A percentile compares a stretch with the other conserved stretches of the same genome.
Evolutionary conservation across 2,888 invertebrate genomes (phyloP).

Genomic region (Acleris literana): DNA sequence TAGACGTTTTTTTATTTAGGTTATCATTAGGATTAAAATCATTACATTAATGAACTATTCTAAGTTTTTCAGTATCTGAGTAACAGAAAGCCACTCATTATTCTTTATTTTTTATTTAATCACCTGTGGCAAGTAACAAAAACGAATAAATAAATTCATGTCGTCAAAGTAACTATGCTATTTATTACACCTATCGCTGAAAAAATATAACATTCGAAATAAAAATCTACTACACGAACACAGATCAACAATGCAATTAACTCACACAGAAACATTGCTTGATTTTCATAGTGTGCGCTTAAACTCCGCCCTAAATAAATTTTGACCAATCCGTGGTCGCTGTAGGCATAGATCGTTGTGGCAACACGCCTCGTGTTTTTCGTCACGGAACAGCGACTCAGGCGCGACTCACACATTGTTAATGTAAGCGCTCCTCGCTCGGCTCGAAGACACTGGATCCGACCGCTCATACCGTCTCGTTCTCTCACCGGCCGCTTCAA

Average conservation of each 20-base stretch:
- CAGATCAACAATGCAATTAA: conserved; percentile 80
- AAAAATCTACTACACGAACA: conserved; percentile 69
- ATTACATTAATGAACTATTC: too few species aligned
- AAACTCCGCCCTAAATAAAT: conserved; percentile 76
- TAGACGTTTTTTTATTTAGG: too few species aligned
- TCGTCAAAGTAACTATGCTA: conserved; percentile 2
- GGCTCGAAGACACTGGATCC: conserved; percentile 75
- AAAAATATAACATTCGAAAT: conserved; percentile 63
- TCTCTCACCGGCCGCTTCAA: conserved; percentile 55
- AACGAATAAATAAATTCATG: conserved; percentile 4
- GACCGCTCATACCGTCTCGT: conserved; percentile 69
- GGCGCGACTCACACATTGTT: conserved; percentile 84
- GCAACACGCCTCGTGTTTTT: conserved; percentile 81
- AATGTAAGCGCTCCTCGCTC: conserved; percentile 72
- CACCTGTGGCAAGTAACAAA: not conserved
- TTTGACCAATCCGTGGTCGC: conserved; percentile 71
- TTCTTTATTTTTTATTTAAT: not conserved
- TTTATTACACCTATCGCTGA: conserved; percentile 50
- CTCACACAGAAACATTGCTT: conserved; percentile 66
- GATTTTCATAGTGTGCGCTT: conserved; percentile 71
- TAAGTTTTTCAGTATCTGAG: too few species aligned
- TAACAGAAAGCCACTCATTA: too few species aligned
- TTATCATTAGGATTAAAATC: too few species aligned
- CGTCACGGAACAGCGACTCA: conserved; percentile 81
- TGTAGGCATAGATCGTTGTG: conserved; percentile 78